Conservation (phyloP, 2,888 invertebrate species). For the Chesias legatella region DNA sequence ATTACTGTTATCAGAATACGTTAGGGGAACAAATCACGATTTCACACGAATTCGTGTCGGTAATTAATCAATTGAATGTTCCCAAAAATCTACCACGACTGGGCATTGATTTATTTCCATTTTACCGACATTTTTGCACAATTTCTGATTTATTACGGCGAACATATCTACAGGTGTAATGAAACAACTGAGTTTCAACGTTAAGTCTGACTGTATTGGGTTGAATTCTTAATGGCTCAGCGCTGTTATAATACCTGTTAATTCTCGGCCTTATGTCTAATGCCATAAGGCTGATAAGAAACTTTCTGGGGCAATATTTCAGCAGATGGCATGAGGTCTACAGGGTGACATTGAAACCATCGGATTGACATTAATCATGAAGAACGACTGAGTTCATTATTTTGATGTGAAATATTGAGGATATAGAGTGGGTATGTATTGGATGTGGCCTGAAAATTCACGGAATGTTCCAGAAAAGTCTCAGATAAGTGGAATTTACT, state of each 20-base stretch:
- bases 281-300: slow-evolving; percentile 1
- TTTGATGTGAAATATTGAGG: slow-evolving; percentile 12
- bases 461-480: too few relatives aligned
- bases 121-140: slow-evolving; percentile 15
- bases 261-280: slow-evolving; percentile 1
- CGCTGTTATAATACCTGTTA: background rate
- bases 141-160: slow-evolving; percentile 22
- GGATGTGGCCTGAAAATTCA: background rate
- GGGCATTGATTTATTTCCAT: slow-evolving; percentile 20
- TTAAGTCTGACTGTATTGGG: background rate
- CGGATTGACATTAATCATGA: slow-evolving; percentile 26
- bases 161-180: slow-evolving; percentile 11
- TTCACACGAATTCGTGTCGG: slow-evolving; percentile 6
- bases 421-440: slow-evolving; percentile 4
- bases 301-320: slow-evolving; percentile 3
- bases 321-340: slow-evolving; percentile 15
- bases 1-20: background rate
- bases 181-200: background rate
- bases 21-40: slow-evolving; percentile 12
- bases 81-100: slow-evolving; percentile 10
- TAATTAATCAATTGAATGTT: slow-evolving; percentile 17
- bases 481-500: too few relatives aligned
- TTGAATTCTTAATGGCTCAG: background rate
- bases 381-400: slow-evolving; percentile 11
- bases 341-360: slow-evolving; percentile 17